A percentile compares a stretch with the other conserved stretches of the same genome.
Evolutionary conservation across 2,113 vertebrate genomes (phyloP).

Genomic region (Lamprologus ornatipinnis): DNA sequence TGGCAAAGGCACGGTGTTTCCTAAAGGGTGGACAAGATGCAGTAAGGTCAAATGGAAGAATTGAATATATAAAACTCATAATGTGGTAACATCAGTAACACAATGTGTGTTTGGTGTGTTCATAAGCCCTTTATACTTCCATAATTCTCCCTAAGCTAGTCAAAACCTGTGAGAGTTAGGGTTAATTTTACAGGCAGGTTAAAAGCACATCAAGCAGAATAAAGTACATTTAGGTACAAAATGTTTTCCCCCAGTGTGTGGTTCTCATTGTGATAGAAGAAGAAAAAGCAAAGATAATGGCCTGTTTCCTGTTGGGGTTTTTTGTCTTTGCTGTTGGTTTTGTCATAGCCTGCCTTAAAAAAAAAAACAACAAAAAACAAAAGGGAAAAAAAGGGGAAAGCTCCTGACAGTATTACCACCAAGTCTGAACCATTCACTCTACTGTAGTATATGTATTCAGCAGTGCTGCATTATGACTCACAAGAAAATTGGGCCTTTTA

Average conservation of each 20-base stretch:
- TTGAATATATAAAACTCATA: background rate
- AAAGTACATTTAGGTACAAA: background rate
- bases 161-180: background rate
- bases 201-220: background rate
- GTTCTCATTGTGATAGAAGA: background rate
- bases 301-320: background rate
- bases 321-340: background rate
- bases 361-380: background rate
- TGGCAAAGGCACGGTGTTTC: background rate
- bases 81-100: background rate
- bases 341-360: background rate
- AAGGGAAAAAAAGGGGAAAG: background rate
- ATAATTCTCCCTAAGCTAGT: background rate
- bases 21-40: conserved; percentile 1
- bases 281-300: background rate
- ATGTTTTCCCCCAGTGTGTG: background rate
- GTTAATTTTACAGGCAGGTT: background rate
- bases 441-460: background rate
- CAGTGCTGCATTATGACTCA: background rate
- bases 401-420: background rate
- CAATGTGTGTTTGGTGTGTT: background rate
- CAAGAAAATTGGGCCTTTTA: background rate
- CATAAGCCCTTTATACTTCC: background rate
- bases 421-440: background rate
- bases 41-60: background rate